Conservation (phyloP, 1,140 invertebrate species). For the Hirudo medicinalis region DNA sequence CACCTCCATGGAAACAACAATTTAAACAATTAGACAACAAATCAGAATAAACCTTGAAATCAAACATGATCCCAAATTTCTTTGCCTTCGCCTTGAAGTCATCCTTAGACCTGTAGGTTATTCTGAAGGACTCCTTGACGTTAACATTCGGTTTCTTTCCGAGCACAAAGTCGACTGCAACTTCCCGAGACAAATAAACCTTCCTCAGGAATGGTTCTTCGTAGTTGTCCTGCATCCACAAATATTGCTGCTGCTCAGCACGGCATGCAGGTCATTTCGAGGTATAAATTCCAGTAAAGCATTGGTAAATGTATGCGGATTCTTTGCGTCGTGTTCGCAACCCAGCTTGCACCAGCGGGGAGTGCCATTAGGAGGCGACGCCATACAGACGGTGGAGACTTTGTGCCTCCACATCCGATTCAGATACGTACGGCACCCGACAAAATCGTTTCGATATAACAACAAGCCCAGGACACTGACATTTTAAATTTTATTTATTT, state of each 20-base stretch:
- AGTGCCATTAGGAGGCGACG: no score
- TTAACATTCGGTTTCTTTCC: slow-evolving; percentile 19
- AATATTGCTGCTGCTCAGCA: not conserved
- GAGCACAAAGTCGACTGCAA: slow-evolving; percentile 43
- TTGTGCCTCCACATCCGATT: no score
- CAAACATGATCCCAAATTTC: slow-evolving; percentile 83
- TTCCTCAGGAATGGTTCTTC: slow-evolving; percentile 62
- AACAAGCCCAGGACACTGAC: no score
- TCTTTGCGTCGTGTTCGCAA: no score
- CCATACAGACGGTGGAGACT: no score
- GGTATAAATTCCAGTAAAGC: slow-evolving; percentile 14
- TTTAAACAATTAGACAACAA: no score
- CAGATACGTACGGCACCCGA: no score
- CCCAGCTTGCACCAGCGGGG: no score
- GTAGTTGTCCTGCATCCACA: slow-evolving; percentile 61
- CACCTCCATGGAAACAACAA: no score
- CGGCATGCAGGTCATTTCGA: slow-evolving; percentile 18
- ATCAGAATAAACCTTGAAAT: slow-evolving; percentile 35
- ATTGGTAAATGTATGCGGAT: slow-evolving; percentile 2
- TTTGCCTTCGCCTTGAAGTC: slow-evolving; percentile 71
- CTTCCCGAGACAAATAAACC: slow-evolving; percentile 63
- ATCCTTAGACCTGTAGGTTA: slow-evolving; percentile 68
- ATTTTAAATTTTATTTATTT: no score
- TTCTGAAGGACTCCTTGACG: slow-evolving; percentile 49
- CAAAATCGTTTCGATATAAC: no score